These are phyloP conservation scores for Delphinapterus leucas DNA, from an alignment of 2,113 vertebrate species.

Conservation along the genomic window DNA sequence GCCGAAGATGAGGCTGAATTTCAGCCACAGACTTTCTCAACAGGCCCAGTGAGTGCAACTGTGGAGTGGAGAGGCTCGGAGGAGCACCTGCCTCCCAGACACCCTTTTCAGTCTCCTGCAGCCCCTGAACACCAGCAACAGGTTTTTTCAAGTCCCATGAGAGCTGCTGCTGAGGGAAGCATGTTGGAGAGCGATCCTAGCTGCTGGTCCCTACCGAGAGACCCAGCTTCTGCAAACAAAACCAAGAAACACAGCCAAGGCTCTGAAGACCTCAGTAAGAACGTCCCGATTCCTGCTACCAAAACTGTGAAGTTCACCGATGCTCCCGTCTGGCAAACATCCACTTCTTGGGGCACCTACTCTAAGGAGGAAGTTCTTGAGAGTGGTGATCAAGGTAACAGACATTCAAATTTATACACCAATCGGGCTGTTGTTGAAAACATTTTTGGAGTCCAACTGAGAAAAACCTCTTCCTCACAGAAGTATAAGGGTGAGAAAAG, in stretches of 20 bases:
- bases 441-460: conserved; percentile 89
- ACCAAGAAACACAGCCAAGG: conserved; percentile 9
- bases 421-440: conserved; percentile 73
- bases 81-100: neutral
- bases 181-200: neutral
- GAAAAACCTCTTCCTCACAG: conserved; percentile 84
- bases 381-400: neutral
- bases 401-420: neutral
- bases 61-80: neutral
- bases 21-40: neutral
- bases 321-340: conserved; percentile 84
- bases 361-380: conserved; percentile 69
- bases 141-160: neutral
- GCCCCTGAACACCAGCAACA: neutral
- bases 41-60: neutral
- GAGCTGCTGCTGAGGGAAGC: neutral
- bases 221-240: conserved; percentile 35
- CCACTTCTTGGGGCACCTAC: conserved; percentile 73
- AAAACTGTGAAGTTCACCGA: conserved; percentile 81
- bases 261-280: conserved; percentile 53
- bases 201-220: neutral
- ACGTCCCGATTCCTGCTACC: conserved; percentile 14
- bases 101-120: neutral
- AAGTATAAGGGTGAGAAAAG: conserved; percentile 80
- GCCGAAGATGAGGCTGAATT: neutral